phyloP scores from a whole-genome alignment of 2,888 invertebrate genomes.

The Panzeria rudis region DNA sequence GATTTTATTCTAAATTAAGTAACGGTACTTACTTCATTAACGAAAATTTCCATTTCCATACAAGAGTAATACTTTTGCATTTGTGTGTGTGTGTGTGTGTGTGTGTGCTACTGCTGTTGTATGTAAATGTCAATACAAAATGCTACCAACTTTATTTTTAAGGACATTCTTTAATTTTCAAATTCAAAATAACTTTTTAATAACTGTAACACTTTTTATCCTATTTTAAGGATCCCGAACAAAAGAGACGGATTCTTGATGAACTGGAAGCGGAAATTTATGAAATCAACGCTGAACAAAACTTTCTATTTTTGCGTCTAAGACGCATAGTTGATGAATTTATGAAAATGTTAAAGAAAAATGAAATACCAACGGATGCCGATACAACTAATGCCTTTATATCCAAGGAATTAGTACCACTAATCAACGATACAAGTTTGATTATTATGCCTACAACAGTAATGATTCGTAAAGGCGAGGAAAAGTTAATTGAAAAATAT shows the following conservation, averaged over 20 bases:
- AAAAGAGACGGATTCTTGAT: slow-evolving; percentile 79
- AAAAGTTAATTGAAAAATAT: slow-evolving; percentile 80
- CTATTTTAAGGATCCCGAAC: slow-evolving; percentile 76
- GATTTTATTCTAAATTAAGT: too few species aligned
- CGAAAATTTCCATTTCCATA: too few species aligned
- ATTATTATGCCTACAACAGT: slow-evolving; percentile 77
- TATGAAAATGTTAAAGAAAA: slow-evolving; percentile 76
- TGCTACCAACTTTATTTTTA: too few species aligned
- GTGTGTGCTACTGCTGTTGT: too few species aligned
- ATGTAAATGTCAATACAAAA: too few species aligned
- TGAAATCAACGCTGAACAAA: slow-evolving; percentile 82
- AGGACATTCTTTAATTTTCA: too few species aligned
- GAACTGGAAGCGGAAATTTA: slow-evolving; percentile 81
- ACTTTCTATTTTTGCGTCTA: slow-evolving; percentile 78
- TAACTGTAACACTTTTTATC: neutral
- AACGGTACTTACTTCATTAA: too few species aligned
- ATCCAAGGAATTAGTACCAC: slow-evolving; percentile 77
- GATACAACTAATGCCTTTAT: slow-evolving; percentile 77
- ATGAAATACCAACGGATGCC: slow-evolving; percentile 76
- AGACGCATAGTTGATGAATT: slow-evolving; percentile 78
- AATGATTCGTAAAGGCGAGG: slow-evolving; percentile 76
- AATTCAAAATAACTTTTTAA: neutral
- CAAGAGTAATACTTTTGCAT: too few species aligned
- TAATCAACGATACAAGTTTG: slow-evolving; percentile 76
- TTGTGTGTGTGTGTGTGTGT: too few species aligned